Evolutionary conservation across 2,888 invertebrate genomes (phyloP).

Genomic region (Oxyteleia sp.): DNA sequence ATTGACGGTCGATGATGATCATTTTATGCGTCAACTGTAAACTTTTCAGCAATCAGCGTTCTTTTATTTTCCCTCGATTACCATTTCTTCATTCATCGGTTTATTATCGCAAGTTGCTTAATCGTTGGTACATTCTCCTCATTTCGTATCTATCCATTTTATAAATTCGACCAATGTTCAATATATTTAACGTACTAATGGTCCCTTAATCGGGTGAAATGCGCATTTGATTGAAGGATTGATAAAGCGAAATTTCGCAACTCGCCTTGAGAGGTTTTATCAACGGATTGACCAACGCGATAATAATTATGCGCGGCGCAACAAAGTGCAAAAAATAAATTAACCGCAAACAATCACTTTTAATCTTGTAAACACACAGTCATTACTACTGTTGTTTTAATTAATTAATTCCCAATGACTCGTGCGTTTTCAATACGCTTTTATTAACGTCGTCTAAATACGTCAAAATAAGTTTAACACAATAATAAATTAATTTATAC

Average conservation of each 20-base stretch:
- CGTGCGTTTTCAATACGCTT: slow-evolving; percentile 27
- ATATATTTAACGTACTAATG: no score
- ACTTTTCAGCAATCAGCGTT: no score
- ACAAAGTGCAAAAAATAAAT: slow-evolving; percentile 3
- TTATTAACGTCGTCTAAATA: slow-evolving; percentile 18
- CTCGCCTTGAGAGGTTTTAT: slow-evolving; percentile 22
- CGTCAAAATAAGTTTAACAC: slow-evolving; percentile 27
- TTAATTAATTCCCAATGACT: slow-evolving; percentile 44
- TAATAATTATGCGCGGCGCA: slow-evolving; percentile 3
- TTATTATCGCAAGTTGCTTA: no score
- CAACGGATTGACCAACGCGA: neutral
- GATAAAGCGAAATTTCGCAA: slow-evolving; percentile 34
- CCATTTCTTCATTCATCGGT: no score
- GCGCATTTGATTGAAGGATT: slow-evolving; percentile 5
- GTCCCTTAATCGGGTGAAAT: slow-evolving; percentile 1
- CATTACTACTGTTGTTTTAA: slow-evolving; percentile 14
- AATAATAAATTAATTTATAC: slow-evolving; percentile 35
- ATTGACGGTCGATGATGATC: no score
- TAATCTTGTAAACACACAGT: slow-evolving; percentile 27
- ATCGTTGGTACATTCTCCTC: no score
- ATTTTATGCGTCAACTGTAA: no score
- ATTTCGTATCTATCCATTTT: no score
- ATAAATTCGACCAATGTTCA: no score
- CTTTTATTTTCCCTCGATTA: no score
- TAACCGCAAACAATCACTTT: slow-evolving; percentile 24